A percentile compares a stretch with the other conserved stretches of the same genome.
These are phyloP conservation scores for Bovichtus variegatus DNA, from an alignment of 2,797 vertebrate genomes.

Conservation along the genomic window DNA sequence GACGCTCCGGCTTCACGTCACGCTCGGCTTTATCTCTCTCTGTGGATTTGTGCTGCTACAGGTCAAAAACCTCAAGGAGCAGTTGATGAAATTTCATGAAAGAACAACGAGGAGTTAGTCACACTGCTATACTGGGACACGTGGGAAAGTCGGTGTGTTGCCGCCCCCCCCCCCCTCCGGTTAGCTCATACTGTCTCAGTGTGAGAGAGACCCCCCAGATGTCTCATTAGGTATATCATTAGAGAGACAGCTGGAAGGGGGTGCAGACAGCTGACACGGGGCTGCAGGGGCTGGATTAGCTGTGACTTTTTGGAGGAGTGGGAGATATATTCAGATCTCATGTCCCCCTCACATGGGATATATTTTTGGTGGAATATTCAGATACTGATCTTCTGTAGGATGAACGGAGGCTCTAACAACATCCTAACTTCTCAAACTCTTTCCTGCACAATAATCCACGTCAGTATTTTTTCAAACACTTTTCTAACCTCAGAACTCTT, in stretches of 20 bases:
- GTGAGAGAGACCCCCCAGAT: slow-evolving; percentile 80
- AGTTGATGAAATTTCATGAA: slow-evolving; percentile 71
- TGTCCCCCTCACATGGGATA: too few species aligned
- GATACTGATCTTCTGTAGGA: background rate
- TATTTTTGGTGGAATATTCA: background rate
- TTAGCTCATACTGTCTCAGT: slow-evolving; percentile 57
- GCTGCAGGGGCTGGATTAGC: slow-evolving; percentile 76
- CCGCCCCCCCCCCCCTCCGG: slow-evolving; percentile 9
- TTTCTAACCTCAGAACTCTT: too few species aligned
- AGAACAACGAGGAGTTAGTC: slow-evolving; percentile 54
- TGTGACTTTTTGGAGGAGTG: slow-evolving; percentile 41
- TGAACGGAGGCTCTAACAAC: background rate
- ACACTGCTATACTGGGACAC: slow-evolving; percentile 63
- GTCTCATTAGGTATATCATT: slow-evolving; percentile 89
- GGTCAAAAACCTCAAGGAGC: slow-evolving; percentile 52
- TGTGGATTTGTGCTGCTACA: slow-evolving; percentile 34
- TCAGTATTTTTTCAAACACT: too few species aligned
- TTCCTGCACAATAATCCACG: background rate
- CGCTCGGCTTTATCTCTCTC: slow-evolving; percentile 28
- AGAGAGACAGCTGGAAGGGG: slow-evolving; percentile 84
- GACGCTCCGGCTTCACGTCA: slow-evolving; percentile 35
- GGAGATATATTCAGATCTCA: slow-evolving; percentile 52
- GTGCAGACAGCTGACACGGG: slow-evolving; percentile 79
- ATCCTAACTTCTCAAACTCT: background rate
- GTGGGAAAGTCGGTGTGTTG: slow-evolving; percentile 72